Percentiles rank a stretch among this genome's conserved stretches.
These are phyloP conservation scores for Holacanthella duospinosa DNA, from an alignment of 2,888 invertebrate species.

Conservation along the genomic window DNA sequence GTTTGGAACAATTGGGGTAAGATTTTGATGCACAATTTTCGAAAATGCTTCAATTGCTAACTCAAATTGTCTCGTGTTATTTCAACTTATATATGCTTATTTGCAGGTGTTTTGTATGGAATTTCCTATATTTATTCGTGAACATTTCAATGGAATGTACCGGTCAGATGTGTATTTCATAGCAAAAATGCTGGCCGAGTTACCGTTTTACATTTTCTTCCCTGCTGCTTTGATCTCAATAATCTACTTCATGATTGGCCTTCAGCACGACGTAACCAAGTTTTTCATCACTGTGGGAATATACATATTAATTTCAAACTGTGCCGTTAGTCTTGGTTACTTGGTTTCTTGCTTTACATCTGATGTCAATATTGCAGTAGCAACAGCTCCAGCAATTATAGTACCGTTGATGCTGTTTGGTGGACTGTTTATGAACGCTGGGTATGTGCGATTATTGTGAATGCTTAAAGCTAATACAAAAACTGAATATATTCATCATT, in stretches of 20 bases:
- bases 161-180: conserved; percentile 81
- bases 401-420: conserved; percentile 91
- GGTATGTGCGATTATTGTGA: no score
- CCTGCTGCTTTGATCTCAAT: conserved; percentile 66
- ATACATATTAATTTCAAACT: conserved; percentile 70
- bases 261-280: conserved; percentile 55
- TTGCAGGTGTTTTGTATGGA: no score
- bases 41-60: no score
- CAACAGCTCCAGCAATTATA: conserved; percentile 80
- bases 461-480: no score
- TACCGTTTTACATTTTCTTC: conserved; percentile 73
- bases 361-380: conserved; percentile 74
- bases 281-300: conserved; percentile 56
- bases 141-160: no score
- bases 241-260: conserved; percentile 79
- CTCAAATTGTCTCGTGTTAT: no score
- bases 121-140: conserved; percentile 88
- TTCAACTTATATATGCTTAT: no score
- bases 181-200: conserved; percentile 78
- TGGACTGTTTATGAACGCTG: conserved; percentile 85
- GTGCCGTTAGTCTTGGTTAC: conserved; percentile 84
- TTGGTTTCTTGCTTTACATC: conserved; percentile 76
- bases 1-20: conserved; percentile 74
- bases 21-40: no score
- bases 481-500: no score